Base-by-base conservation (phyloP, 2,113 vertebrate genomes). In the Planiliza haematocheilus region DNA sequence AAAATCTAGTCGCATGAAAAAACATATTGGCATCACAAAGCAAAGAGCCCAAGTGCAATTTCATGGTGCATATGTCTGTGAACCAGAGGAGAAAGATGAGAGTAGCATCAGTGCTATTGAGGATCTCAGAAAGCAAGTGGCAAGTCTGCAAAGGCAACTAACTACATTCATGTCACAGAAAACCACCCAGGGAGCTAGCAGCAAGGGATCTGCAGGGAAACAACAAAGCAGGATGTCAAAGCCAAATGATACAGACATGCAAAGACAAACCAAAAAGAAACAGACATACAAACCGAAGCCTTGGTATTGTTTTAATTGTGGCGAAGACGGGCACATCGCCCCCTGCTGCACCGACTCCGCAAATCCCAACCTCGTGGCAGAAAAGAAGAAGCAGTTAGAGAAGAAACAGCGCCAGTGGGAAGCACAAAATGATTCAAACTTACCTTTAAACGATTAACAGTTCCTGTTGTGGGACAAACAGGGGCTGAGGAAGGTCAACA, bases 401-500 rank as follows among this genome's bases (percentile, higher is more conserved):
- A 18, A 10, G 2, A 61, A 60, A 37, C 36, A 59, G 3, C 1
- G 10, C 12, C 9, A 39, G 14, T 71, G 56, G 56, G 20, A 71
- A 16, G 7, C 0, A 16, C 43, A 2, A 50, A 18, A 16, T 20
- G 0, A 9, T 34, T 1, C 36, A 10, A 21, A 12, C 1, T 41
- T 10, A 1, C 5, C 48, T 24, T 51, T 30, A 70, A 58, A 69
- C 0, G 0, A 2, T 6, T 48, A 38, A 65, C 11, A 69, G 67
- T 30, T 36, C 30, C 16, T n/a, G 63, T 53, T 53, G 7, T 30
- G 49, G 63, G 63, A 66, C 38, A 66, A 66, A 66, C 63, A 66
- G 63, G 49, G 38, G 37, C 63, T 52, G 63, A 53, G 20, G 0
- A 41, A 16, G 30, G 10, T 53, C 63, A n/a, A 16, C 63, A 66